Conservation (phyloP, 92 coral and sea anemone species). For the Galaxea fascicularis region DNA sequence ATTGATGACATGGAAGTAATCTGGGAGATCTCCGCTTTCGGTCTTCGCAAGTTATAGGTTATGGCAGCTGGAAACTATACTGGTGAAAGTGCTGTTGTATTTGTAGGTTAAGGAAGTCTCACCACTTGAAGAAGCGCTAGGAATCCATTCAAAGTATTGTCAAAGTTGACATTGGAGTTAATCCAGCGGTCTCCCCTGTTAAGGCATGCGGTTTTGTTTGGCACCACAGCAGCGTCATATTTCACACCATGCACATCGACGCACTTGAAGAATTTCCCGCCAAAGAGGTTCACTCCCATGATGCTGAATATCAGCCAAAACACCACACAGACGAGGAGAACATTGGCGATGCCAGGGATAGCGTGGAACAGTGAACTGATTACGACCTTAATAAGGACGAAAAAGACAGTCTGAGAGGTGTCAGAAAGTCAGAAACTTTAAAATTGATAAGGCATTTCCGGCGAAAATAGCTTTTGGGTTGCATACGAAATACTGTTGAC, state of each 20-base stretch:
- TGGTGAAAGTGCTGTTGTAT: neutral
- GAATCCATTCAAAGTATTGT: slow-evolving; percentile 83
- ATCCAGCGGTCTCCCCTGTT: slow-evolving; percentile 83
- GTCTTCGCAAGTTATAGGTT: too few relatives aligned
- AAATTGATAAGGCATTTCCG: too few relatives aligned
- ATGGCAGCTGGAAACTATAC: neutral
- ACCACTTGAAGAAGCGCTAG: slow-evolving; percentile 96
- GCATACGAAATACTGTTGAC: too few relatives aligned
- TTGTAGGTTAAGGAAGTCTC: neutral
- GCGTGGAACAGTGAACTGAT: slow-evolving; percentile 92
- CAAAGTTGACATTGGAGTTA: slow-evolving; percentile 91
- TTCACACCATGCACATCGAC: slow-evolving; percentile 71
- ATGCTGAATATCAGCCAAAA: slow-evolving; percentile 98
- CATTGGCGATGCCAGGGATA: slow-evolving; percentile 96
- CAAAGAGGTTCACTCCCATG: slow-evolving; percentile 98
- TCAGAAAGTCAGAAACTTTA: too few relatives aligned
- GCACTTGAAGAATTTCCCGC: slow-evolving; percentile 97
- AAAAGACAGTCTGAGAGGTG: neutral
- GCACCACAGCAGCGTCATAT: slow-evolving; percentile 70
- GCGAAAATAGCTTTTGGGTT: too few relatives aligned
- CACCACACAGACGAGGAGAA: slow-evolving; percentile 89
- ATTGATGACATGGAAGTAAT: too few relatives aligned
- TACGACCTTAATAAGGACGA: slow-evolving; percentile 68
- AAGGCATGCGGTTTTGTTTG: slow-evolving; percentile 88
- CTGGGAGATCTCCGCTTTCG: too few relatives aligned